phyloP scores from a whole-genome alignment of 2,888 invertebrate species.

The Nycteola revayana region DNA sequence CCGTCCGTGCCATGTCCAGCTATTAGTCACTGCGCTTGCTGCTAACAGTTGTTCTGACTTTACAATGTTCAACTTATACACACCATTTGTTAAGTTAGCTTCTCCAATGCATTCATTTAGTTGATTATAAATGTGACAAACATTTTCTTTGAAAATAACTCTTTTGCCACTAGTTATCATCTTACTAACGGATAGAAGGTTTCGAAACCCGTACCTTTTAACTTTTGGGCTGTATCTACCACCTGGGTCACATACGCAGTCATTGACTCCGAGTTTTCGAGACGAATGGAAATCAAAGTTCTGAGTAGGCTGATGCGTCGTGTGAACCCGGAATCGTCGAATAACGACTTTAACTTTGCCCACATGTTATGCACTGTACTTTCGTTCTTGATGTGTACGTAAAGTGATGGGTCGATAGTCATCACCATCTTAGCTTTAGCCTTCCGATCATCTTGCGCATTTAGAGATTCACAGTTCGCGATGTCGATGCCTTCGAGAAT shows the following conservation, averaged over 20 bases:
- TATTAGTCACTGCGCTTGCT: slow-evolving; percentile 1
- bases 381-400: not conserved
- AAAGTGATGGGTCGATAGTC: slow-evolving; percentile 7
- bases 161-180: no score
- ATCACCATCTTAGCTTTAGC: slow-evolving; percentile 25
- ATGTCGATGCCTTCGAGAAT: no score
- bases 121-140: no score
- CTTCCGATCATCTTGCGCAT: slow-evolving; percentile 19
- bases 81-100: not conserved
- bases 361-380: not conserved
- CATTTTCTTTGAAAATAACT: no score
- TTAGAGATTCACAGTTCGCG: no score
- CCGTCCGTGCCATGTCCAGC: not conserved
- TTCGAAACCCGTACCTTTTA: slow-evolving; percentile 1
- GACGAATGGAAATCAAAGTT: not conserved
- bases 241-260: not conserved
- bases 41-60: slow-evolving; percentile 1
- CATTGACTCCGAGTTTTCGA: not conserved
- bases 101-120: not conserved
- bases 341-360: not conserved
- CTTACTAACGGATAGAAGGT: no score
- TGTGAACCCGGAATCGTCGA: no score
- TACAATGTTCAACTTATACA: slow-evolving; percentile 7
- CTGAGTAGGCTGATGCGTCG: not conserved
- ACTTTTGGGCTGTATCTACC: no score